Base-by-base conservation (phyloP, 2,113 vertebrate genomes). In the Emydocephalus ijimae region DNA sequence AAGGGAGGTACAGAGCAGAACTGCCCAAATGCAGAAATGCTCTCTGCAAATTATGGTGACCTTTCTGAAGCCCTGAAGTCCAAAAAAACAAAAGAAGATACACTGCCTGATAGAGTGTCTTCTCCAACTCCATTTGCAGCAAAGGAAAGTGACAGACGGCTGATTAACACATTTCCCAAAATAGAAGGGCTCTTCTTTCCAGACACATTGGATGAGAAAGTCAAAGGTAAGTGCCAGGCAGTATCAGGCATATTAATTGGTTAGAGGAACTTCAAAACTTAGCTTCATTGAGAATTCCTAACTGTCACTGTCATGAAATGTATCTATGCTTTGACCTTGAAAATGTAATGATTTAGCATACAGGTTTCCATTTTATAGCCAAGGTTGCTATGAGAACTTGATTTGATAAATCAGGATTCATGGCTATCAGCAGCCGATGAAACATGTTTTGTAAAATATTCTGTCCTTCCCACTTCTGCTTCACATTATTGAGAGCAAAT, bases 121-220 rank as follows among this genome's bases (percentile, higher is more conserved):
- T 91, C 95, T 10, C 92, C 0, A 5, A 64, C 0, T 92, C 26
- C 4, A 0, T 1, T 89, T 3, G 56, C 1, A 3, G 94, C 3
- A 0, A 89, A 88, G 55, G 96, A 96, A 87, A 95, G 94, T 0
- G 98, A 98, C 86, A 96, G 91, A 0, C 94, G 97, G 81, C 95
- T 98, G 4, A 97, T 97, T 92, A 88, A 92, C 1, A 98, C 98
- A 95, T 98, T 99, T 39, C 98, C 98, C 1, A 94, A 94, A 34
- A 96, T 97, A 74, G 98, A 99, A 92, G 98, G 98, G 59, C 95
- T 98, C 93, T 88, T 90, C 14, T 96, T 98, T 24, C 96, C 98
- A 0, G 95, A 97, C 0, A 96, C 97, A 93, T 92, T 97, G 1
- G 98, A 99, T 94, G 98, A 99, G 94, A 98, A 98, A 96, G 97